These are phyloP conservation scores for Sphenopsis melanotis DNA, from an alignment of 2,797 vertebrate species.

Conservation along the genomic window DNA sequence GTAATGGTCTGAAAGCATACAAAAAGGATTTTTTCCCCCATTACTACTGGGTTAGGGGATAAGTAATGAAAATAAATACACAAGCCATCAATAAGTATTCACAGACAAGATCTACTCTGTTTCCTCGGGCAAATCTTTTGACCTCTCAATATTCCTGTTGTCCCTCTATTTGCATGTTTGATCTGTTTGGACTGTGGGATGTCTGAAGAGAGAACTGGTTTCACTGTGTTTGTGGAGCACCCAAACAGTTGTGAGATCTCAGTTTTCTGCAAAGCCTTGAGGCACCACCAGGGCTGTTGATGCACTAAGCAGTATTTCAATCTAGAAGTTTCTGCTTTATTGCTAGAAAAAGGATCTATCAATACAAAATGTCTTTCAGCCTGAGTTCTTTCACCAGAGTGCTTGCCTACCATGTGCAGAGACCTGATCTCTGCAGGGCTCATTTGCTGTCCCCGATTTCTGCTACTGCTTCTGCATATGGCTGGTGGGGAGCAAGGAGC, in stretches of 20 bases:
- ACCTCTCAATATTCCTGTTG: not conserved
- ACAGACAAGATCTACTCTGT: not conserved
- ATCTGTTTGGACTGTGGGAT: not conserved
- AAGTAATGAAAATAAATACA: conserved; percentile 1
- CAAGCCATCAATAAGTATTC: not conserved
- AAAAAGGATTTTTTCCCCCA: not conserved
- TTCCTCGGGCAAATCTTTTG: not conserved
- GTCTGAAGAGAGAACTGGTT: not conserved
- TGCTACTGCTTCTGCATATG: not conserved
- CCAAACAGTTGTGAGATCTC: not conserved
- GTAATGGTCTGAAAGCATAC: not conserved
- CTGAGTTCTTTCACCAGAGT: not conserved
- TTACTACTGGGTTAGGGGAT: not conserved
- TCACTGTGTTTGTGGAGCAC: not conserved
- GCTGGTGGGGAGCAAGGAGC: not conserved
- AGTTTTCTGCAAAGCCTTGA: not conserved
- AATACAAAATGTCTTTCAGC: not conserved
- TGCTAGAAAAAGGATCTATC: not conserved
- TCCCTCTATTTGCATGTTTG: not conserved
- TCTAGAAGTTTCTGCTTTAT: not conserved
- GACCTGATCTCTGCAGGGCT: not conserved
- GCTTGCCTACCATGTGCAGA: not conserved
- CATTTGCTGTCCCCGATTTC: not conserved
- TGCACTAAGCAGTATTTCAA: not conserved
- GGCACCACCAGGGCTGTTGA: not conserved